Conservation (phyloP, 2,113 vertebrate species). For the Cyphomyrus plagiostoma region DNA sequence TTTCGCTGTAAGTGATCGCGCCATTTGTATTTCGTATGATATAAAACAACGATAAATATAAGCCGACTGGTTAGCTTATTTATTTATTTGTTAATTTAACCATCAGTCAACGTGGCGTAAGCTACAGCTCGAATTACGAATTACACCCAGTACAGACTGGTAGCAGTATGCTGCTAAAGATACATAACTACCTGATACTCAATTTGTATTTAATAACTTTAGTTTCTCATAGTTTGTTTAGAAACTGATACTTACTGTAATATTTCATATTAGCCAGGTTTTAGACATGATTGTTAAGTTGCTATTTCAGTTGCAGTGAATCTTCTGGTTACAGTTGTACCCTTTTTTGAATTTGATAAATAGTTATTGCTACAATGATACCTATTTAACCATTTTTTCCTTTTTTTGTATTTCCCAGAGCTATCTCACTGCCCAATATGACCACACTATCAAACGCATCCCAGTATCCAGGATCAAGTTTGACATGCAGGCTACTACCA, state of each 20-base stretch:
- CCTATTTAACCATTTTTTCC: not conserved
- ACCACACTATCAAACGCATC: conserved; percentile 63
- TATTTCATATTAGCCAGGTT: not conserved
- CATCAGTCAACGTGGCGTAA: not conserved
- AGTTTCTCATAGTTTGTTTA: not conserved
- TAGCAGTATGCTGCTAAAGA: not conserved
- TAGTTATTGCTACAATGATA: not conserved
- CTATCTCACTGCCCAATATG: conserved; percentile 68
- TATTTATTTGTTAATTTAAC: not conserved
- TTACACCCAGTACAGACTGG: not conserved
- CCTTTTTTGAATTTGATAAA: not conserved
- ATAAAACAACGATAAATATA: not conserved
- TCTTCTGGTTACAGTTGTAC: not conserved
- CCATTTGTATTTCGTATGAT: not conserved
- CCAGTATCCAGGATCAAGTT: conserved; percentile 62
- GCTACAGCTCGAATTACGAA: not conserved
- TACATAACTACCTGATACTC: not conserved
- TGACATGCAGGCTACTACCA: conserved; percentile 63
- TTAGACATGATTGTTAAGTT: not conserved
- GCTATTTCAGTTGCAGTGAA: not conserved
- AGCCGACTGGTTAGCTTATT: not conserved
- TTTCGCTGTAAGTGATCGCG: not conserved
- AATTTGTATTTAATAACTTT: not conserved
- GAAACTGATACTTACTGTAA: not conserved
- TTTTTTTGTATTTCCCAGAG: conserved; percentile 28